phyloP scores from a whole-genome alignment of 2,888 invertebrate genomes.

The Mythimna loreyi region DNA sequence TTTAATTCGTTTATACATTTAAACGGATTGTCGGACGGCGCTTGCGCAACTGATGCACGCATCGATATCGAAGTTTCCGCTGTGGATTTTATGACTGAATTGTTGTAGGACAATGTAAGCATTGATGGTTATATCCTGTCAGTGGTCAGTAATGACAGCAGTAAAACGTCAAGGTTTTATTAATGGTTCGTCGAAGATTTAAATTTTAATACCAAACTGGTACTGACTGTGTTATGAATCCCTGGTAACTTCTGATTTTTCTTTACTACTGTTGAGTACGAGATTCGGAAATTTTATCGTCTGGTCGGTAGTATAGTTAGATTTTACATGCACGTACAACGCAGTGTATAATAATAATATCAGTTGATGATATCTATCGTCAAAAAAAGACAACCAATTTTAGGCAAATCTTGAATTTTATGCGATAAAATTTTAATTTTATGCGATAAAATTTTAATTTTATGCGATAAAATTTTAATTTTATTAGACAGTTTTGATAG shows the following conservation, averaged over 20 bases:
- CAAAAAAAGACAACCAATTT: no score
- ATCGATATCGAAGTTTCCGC: constrained; percentile 49
- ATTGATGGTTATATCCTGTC: constrained; percentile 28
- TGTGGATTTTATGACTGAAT: constrained; percentile 22
- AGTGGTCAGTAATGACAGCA: constrained; percentile 9
- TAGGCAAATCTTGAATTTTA: not conserved
- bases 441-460: no score
- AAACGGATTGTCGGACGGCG: constrained; percentile 53
- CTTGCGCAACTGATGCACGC: constrained; percentile 64
- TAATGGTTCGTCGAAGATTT: not conserved
- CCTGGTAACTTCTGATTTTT: not conserved
- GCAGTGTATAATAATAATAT: no score
- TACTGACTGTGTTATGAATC: not conserved
- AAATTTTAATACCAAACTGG: not conserved
- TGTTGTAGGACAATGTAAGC: constrained; percentile 20
- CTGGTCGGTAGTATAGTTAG: not conserved
- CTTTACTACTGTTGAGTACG: not conserved
- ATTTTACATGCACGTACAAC: no score
- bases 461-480: not conserved
- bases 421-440: no score
- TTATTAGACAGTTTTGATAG: not conserved
- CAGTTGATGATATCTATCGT: no score
- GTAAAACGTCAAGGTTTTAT: constrained; percentile 7
- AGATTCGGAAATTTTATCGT: not conserved
- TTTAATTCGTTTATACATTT: constrained; percentile 66